Evolutionary conservation across 2,888 invertebrate species (phyloP).

Genomic region (Drosophila formosana): DNA sequence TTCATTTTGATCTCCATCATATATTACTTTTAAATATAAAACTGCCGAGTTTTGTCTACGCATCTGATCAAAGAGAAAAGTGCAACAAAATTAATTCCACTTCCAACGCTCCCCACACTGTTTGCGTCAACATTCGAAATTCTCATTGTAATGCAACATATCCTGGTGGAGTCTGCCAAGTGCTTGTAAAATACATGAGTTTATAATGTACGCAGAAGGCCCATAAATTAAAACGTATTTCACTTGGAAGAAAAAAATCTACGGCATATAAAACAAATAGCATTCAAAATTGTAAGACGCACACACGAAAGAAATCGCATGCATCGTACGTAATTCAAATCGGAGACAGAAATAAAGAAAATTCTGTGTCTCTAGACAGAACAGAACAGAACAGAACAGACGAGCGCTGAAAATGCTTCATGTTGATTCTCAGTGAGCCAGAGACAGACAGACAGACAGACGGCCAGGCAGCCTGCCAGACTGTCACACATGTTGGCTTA

Average conservation of each 20-base stretch:
- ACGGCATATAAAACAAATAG: slow-evolving; percentile 75
- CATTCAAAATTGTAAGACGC: slow-evolving; percentile 70
- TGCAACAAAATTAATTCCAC: not conserved
- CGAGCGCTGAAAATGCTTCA: slow-evolving; percentile 40
- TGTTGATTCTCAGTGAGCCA: slow-evolving; percentile 53
- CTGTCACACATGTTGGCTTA: slow-evolving; percentile 7
- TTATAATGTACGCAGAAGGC: slow-evolving; percentile 67
- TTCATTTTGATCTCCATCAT: not conserved
- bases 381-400: not conserved
- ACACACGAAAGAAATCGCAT: slow-evolving; percentile 42
- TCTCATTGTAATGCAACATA: slow-evolving; percentile 60
- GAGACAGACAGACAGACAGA: slow-evolving; percentile 4
- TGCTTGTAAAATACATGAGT: slow-evolving; percentile 69
- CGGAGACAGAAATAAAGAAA: slow-evolving; percentile 65
- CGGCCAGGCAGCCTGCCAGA: slow-evolving; percentile 24
- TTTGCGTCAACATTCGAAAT: slow-evolving; percentile 33
- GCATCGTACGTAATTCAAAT: slow-evolving; percentile 65
- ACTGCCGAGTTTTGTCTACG: not conserved
- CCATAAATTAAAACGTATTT: slow-evolving; percentile 82
- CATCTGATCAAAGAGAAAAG: not conserved
- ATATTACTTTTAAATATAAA: not conserved
- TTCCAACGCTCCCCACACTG: not conserved
- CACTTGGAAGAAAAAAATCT: slow-evolving; percentile 82
- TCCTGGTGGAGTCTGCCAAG: slow-evolving; percentile 71
- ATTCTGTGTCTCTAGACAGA: slow-evolving; percentile 16